Base-by-base conservation (phyloP, 2,888 invertebrate species). In the Phaedon cochleariae region DNA sequence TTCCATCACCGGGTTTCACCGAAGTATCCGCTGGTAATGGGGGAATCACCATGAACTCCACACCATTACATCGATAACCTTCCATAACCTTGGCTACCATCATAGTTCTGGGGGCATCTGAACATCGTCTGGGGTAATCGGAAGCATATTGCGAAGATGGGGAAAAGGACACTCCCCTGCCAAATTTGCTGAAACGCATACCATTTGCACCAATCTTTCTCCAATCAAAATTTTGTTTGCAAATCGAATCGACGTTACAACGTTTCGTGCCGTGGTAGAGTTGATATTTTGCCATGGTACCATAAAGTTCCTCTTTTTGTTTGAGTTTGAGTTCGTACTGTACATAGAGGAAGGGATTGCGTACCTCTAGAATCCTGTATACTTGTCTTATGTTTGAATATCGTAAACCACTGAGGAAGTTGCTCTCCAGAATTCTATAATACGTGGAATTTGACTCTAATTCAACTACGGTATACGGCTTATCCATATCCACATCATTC, bases 261-360 rank as follows among this genome's bases (percentile, higher is more conserved):
- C 10, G 15, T 45, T 57, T 57, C 2, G 57, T 57, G 5, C 57
- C 57, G 26, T 57, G 57, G 31, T 45, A 57, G 7, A 57, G 12
- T 1, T 22, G 26, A 26, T 18, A 17, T 12, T 57, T 45, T n/a
- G 4, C 10, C 9, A 45, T 26, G 5, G 0, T 6, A 0, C 57
- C 26, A 6, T 45, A 18, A 1, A 52, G 15, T 10, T 31, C 9
- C 10, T 18, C 5, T 31, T 52, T 52, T 1, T 52, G 52, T 12
- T 10, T 7, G 7, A 15, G 9, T 52, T 52, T 52, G 10, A 52
- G 52, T 9, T 15, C 0, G 17, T 52, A 52, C 31, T 52, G 52
- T 2, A 18, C 52, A n/a, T 31, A 52, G 17, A 52, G 52, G 10
- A 17, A 52, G 15, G 31, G 52, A 31, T 52, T 52, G 12, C 3